phyloP scores from a whole-genome alignment of 2,113 vertebrate genomes.

The Pandion haliaetus region DNA sequence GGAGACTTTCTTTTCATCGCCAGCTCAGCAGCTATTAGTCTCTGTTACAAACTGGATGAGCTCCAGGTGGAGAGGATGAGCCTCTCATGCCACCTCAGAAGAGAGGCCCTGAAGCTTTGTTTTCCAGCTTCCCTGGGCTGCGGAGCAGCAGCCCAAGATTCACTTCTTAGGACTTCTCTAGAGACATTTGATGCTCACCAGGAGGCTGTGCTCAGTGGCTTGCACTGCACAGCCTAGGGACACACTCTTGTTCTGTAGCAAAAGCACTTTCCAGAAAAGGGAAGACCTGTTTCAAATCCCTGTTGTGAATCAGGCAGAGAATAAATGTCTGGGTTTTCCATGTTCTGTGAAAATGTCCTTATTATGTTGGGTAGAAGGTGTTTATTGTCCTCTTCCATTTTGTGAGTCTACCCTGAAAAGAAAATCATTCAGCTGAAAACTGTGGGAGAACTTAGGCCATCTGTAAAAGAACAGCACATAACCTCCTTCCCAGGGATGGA shows the following conservation, averaged over 20 bases:
- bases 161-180: background rate
- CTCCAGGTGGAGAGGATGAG: background rate
- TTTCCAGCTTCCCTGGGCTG: background rate
- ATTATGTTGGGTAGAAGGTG: background rate
- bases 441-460: background rate
- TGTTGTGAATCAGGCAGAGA: background rate
- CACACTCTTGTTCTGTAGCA: background rate
- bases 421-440: background rate
- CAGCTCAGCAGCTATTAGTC: background rate
- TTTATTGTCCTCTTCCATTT: background rate
- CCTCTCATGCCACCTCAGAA: background rate
- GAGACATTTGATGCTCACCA: background rate
- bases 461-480: background rate
- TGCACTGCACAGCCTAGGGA: background rate
- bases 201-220: background rate
- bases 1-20: background rate
- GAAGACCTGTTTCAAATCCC: background rate
- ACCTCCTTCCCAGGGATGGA: background rate
- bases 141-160: fast-evolving
- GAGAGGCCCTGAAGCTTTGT: background rate
- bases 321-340: background rate
- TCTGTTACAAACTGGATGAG: background rate
- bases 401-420: background rate
- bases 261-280: background rate
- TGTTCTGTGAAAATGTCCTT: background rate